phyloP scores from a whole-genome alignment of 2,888 invertebrate genomes.

The Anaspis maculata region DNA sequence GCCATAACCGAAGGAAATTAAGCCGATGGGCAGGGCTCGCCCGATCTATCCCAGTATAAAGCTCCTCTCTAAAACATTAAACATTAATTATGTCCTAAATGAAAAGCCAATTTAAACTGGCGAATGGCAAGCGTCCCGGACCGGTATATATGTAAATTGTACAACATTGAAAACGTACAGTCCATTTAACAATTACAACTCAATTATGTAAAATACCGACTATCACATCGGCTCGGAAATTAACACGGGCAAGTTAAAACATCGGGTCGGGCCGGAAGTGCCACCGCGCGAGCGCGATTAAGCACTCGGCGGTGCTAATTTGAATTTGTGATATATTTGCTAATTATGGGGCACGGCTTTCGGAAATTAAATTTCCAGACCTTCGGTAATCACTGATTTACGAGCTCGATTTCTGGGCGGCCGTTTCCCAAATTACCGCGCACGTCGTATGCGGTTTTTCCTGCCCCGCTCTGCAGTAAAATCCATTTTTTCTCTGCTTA shows the following conservation, averaged over 20 bases:
- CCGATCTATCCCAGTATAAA: constrained; percentile 10
- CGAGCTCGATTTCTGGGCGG: too few relatives aligned
- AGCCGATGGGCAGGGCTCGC: constrained; percentile 6
- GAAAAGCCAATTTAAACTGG: constrained; percentile 29
- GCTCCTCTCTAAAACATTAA: constrained; percentile 16
- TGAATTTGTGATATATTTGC: constrained; percentile 41
- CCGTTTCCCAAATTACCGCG: too few relatives aligned
- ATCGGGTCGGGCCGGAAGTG: constrained; percentile 32
- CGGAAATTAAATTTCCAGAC: constrained; percentile 37
- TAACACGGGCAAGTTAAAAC: constrained; percentile 42
- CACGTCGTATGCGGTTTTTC: too few relatives aligned
- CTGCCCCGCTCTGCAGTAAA: too few relatives aligned
- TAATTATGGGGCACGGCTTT: constrained; percentile 36
- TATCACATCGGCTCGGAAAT: constrained; percentile 41
- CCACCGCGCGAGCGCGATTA: constrained; percentile 28
- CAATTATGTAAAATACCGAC: constrained; percentile 42
- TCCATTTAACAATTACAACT: constrained; percentile 44
- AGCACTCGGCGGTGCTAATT: constrained; percentile 36
- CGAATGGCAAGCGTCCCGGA: constrained; percentile 24
- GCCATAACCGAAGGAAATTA: constrained; percentile 12
- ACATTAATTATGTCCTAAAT: constrained; percentile 29
- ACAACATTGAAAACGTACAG: constrained; percentile 39
- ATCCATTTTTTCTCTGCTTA: too few relatives aligned
- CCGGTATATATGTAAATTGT: constrained; percentile 41
- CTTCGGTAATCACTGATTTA: constrained; percentile 32